Base-by-base conservation (phyloP, 2,888 invertebrate species). In the Lasioglossum villosulum region DNA sequence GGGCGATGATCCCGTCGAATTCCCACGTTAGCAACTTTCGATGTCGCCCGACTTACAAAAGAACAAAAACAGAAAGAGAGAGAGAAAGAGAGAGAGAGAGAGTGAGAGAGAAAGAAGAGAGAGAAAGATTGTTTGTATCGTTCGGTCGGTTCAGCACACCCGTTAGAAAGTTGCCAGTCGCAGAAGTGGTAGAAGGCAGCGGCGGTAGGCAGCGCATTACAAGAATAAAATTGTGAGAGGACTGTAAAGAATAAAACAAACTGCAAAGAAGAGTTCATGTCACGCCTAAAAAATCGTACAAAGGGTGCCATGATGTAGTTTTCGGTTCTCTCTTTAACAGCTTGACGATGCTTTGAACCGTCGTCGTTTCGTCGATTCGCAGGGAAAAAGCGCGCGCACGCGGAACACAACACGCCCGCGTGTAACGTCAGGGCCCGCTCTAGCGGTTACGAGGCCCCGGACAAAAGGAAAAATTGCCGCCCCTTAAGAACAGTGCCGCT, bases 221-320 rank as follows among this genome's bases (percentile, higher is more conserved):
- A 52, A 93, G 91, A 95, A 94, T 95, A 95, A 95, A 95, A 95
- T 77, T 79, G 89, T 91, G 92, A 92, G 84, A 93, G 92, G 91
- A 94, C 92, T 93, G 92, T 91, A 92, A 93, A 94, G 92, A 92
- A 91, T 91, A 68, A 77, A 84, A 88, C 90, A 91, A 93, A 91
- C 91, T 93, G 91, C 92, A 92, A 93, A 91, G 93, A 89, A 91
- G 92, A 78, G 23, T 19, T 34, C 74, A 86, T 87, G 81, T 88
- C 81, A 87, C 80, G 84, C 88, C 88, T 88, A 89, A 88, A 89
- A 80, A 12, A 37, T 30, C 86, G 86, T 88, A 87, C 71, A 92
- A 87, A 77, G 88, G 80, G 88, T 90, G 90, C 81, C 79, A 76
- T 70, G 68, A 68, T 23, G 59, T 63, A 27, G 42, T 27, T 30